phyloP scores from a whole-genome alignment of 2,113 vertebrate genomes.

The Oncorhynchus gorbuscha region DNA sequence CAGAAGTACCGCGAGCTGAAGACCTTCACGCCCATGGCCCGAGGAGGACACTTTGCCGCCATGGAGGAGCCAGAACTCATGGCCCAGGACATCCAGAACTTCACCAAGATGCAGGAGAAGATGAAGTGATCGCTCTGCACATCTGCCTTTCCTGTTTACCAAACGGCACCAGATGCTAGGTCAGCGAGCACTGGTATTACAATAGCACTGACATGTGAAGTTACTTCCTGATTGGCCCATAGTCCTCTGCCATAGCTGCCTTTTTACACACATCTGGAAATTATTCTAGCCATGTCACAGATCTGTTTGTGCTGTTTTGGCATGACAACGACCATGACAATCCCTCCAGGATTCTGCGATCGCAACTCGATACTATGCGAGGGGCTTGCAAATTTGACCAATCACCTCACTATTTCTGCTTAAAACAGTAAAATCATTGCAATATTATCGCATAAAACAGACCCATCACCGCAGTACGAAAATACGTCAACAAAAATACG shows the following conservation, averaged over 20 bases:
- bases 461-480: no score
- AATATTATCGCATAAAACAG: no score
- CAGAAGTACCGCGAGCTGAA: conserved; percentile 72
- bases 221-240: conserved; percentile 40
- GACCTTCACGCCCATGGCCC: conserved; percentile 71
- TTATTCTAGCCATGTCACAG: background rate
- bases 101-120: conserved; percentile 76
- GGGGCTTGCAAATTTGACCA: no score
- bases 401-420: no score
- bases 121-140: conserved; percentile 17
- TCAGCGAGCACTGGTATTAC: conserved; percentile 35
- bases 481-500: no score
- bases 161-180: conserved; percentile 54
- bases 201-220: conserved; percentile 43
- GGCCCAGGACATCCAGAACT: conserved; percentile 81
- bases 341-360: no score
- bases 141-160: conserved; percentile 5
- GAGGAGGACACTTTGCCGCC: conserved; percentile 85
- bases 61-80: conserved; percentile 85
- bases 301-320: no score
- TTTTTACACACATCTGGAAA: background rate
- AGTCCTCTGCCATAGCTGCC: background rate
- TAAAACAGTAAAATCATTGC: no score
- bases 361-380: no score
- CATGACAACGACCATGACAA: no score